Evolutionary conservation across 2,113 vertebrate genomes (phyloP).

Genomic region (Dissostichus mawsoni): DNA sequence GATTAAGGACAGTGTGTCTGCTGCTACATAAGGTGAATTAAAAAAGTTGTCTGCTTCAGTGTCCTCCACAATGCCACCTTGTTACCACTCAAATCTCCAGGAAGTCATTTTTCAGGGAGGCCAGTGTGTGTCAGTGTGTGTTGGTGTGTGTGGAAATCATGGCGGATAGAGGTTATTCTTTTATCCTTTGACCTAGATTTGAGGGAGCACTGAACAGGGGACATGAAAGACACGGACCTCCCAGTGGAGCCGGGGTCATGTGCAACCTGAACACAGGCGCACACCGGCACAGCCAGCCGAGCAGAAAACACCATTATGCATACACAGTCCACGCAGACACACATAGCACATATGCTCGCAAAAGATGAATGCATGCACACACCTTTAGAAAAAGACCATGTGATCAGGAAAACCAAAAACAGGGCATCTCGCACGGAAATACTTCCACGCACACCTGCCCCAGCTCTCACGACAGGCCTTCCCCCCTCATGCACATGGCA

Average conservation of each 20-base stretch:
- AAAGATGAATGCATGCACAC: slow-evolving; percentile 39
- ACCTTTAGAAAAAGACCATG: slow-evolving; percentile 46
- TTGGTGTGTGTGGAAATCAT: slow-evolving; percentile 48
- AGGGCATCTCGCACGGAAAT: slow-evolving; percentile 23
- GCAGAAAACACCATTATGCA: slow-evolving; percentile 75
- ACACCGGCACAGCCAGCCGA: slow-evolving; percentile 65
- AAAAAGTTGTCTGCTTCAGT: slow-evolving; percentile 50
- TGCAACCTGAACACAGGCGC: slow-evolving; percentile 71
- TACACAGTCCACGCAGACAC: slow-evolving; percentile 38
- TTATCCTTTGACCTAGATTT: slow-evolving; percentile 82
- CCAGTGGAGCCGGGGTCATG: slow-evolving; percentile 72
- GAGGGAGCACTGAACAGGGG: slow-evolving; percentile 67
- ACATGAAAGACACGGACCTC: slow-evolving; percentile 79
- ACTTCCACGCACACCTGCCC: slow-evolving; percentile 51
- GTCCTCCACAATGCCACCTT: slow-evolving; percentile 66
- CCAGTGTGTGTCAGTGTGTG: slow-evolving; percentile 39
- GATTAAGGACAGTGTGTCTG: slow-evolving; percentile 58
- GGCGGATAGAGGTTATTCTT: slow-evolving; percentile 66
- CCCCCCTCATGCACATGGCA: slow-evolving; percentile 5
- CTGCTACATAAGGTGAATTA: slow-evolving; percentile 56
- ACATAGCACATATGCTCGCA: slow-evolving; percentile 1
- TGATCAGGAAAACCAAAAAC: slow-evolving; percentile 39
- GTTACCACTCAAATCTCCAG: slow-evolving; percentile 58
- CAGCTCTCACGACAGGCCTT: slow-evolving; percentile 17
- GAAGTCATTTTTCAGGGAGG: slow-evolving; percentile 70